phyloP scores from a whole-genome alignment of 2,113 vertebrate species.

The Charina bottae region DNA sequence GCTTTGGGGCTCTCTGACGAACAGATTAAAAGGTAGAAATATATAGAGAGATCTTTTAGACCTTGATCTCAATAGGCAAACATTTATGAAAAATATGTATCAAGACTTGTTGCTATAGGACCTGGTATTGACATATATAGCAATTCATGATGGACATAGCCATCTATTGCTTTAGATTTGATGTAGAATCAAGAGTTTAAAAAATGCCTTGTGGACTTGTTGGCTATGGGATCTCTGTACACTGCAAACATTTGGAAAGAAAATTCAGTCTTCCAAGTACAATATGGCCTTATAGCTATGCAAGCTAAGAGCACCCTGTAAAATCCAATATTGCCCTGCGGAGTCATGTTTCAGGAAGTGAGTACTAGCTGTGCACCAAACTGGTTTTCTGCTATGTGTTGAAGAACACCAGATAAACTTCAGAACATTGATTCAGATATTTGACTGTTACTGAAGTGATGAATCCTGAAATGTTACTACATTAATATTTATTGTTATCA shows the following conservation, averaged over 20 bases:
- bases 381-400: neutral
- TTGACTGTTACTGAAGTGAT: neutral
- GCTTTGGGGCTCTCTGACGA: constrained; percentile 78
- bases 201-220: neutral
- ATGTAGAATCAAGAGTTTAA: neutral
- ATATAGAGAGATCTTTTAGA: neutral
- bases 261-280: neutral
- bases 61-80: neutral
- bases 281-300: neutral
- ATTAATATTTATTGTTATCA: neutral
- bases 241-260: neutral
- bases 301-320: neutral
- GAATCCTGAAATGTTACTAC: neutral
- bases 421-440: neutral
- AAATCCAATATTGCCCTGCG: neutral
- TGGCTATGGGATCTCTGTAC: neutral
- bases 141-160: neutral
- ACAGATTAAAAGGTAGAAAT: constrained; percentile 69
- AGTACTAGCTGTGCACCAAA: neutral
- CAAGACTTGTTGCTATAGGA: neutral
- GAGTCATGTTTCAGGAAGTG: neutral
- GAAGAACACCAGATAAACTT: neutral
- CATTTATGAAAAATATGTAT: neutral
- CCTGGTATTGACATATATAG: neutral
- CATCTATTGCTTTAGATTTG: neutral